phyloP scores from a whole-genome alignment of 1,140 invertebrate genomes.

The Pararge aegeria region DNA sequence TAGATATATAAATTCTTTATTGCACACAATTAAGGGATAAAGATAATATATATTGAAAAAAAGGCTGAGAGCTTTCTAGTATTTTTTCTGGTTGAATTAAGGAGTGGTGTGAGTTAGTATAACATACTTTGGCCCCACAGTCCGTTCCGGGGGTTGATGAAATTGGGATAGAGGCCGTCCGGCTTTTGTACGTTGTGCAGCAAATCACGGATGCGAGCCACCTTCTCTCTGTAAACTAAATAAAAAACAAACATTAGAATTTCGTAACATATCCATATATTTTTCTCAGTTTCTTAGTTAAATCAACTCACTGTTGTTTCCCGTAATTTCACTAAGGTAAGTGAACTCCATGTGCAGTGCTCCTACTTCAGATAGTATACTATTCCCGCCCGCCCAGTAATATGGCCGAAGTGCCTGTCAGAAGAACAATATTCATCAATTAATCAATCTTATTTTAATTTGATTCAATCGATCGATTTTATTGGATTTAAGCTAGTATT shows the following conservation, averaged over 20 bases:
- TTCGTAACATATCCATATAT: too few relatives aligned
- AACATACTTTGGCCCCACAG: slow-evolving; percentile 98
- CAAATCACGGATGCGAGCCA: slow-evolving; percentile 91
- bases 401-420: slow-evolving; percentile 94
- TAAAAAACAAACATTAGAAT: slow-evolving; percentile 11
- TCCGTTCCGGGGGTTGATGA: slow-evolving; percentile 97
- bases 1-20: too few relatives aligned
- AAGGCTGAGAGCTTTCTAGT: too few relatives aligned
- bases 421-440: neutral
- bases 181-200: slow-evolving; percentile 94
- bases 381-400: slow-evolving; percentile 97
- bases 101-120: too few relatives aligned
- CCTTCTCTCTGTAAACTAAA: slow-evolving; percentile 91
- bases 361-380: slow-evolving; percentile 98
- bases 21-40: too few relatives aligned
- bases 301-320: slow-evolving; percentile 82
- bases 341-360: slow-evolving; percentile 98
- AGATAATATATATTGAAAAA: too few relatives aligned
- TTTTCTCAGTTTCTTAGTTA: too few relatives aligned
- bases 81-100: too few relatives aligned
- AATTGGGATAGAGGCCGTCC: slow-evolving; percentile 96
- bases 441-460: too few relatives aligned
- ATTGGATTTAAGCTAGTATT: too few relatives aligned
- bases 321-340: slow-evolving; percentile 97
- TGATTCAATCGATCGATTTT: too few relatives aligned